A percentile compares a stretch with the other conserved stretches of the same genome.
phyloP scores from a whole-genome alignment of 1,140 invertebrate genomes.

The Lordiphosa stackelbergi region DNA sequence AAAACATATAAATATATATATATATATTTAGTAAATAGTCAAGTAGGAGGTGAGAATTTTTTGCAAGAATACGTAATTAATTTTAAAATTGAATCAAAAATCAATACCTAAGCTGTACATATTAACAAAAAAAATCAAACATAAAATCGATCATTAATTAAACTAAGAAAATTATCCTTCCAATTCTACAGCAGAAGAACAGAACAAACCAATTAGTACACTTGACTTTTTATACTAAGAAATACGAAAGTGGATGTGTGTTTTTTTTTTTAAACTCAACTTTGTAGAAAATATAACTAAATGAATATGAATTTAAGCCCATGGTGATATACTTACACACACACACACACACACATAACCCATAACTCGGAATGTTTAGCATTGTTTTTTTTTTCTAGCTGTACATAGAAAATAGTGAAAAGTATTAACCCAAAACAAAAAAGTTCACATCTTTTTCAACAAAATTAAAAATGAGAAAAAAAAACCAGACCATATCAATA shows the following conservation, averaged over 20 bases:
- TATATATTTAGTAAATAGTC: constrained; percentile 21
- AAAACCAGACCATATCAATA: constrained; percentile 70
- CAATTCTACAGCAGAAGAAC: constrained; percentile 36
- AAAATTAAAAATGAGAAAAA: constrained; percentile 3
- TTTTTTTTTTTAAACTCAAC: constrained; percentile 31
- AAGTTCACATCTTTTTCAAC: constrained; percentile 30
- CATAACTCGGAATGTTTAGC: neutral
- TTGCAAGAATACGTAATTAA: constrained; percentile 67
- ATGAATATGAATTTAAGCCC: constrained; percentile 60
- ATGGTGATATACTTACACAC: constrained; percentile 54
- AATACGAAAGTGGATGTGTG: constrained; percentile 16
- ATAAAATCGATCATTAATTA: constrained; percentile 6
- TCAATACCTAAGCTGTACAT: constrained; percentile 36
- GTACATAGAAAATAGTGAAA: constrained; percentile 2
- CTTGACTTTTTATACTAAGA: constrained; percentile 27
- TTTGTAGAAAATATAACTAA: constrained; percentile 21
- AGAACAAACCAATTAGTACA: constrained; percentile 11
- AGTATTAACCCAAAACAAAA: constrained; percentile 5
- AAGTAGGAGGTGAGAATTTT: constrained; percentile 57
- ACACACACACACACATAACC: constrained; percentile 16
- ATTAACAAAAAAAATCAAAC: constrained; percentile 10
- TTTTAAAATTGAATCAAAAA: constrained; percentile 49
- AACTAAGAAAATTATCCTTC: constrained; percentile 49
- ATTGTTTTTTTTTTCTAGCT: too few species aligned
- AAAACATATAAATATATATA: constrained; percentile 4